These are phyloP conservation scores for Bovichtus variegatus DNA, from an alignment of 2,797 vertebrate species.

Conservation along the genomic window DNA sequence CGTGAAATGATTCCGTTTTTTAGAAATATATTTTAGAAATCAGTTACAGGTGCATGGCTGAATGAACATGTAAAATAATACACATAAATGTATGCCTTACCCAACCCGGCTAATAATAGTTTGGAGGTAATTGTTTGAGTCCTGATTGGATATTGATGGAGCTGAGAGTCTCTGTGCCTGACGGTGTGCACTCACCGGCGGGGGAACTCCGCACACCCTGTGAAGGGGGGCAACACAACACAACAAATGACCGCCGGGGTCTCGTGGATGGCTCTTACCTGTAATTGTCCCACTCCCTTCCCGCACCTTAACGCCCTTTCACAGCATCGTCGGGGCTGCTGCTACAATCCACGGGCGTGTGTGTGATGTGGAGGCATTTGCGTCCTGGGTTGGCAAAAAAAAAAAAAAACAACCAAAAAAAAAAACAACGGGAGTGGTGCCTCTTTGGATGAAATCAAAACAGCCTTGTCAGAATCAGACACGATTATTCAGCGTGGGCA, in stretches of 20 bases:
- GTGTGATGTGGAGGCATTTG: conserved; percentile 64
- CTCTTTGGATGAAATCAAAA: conserved; percentile 13
- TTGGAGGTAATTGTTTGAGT: conserved; percentile 8
- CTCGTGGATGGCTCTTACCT: conserved; percentile 68
- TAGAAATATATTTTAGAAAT: background rate
- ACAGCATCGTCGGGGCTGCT: conserved; percentile 85
- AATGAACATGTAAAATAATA: background rate
- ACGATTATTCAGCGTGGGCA: background rate
- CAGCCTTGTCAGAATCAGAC: conserved; percentile 1
- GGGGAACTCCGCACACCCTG: background rate
- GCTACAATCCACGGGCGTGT: conserved; percentile 81
- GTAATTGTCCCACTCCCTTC: conserved; percentile 84
- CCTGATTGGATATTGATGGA: conserved; percentile 12
- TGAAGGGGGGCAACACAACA: background rate
- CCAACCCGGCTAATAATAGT: background rate
- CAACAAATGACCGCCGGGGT: background rate
- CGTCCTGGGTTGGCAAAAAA: conserved; percentile 26
- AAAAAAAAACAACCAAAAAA: background rate
- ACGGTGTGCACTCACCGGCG: background rate
- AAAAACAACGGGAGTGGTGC: conserved; percentile 8
- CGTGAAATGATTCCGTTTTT: background rate
- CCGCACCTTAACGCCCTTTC: conserved; percentile 84
- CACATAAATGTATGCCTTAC: background rate
- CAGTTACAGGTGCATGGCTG: background rate
- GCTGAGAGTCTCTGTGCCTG: background rate